Conservation (phyloP, 2,797 vertebrate species). For the Balearica regulorum region DNA sequence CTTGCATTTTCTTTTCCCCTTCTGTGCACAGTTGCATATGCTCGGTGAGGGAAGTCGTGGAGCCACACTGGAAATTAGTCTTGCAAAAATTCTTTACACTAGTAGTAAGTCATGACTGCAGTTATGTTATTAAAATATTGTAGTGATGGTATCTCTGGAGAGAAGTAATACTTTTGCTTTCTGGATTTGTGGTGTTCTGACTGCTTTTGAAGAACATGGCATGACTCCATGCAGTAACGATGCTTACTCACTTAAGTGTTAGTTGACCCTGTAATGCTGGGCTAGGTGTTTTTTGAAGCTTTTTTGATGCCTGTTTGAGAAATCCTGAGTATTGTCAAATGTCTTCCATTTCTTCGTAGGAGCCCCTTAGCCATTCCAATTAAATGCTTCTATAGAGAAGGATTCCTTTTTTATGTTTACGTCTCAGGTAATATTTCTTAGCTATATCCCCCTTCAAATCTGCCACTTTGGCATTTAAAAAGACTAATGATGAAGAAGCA, state of each 20-base stretch:
- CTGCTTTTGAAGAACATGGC: background rate
- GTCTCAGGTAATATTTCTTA: background rate
- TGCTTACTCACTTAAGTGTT: background rate
- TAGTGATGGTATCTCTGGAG: background rate
- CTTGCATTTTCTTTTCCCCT: background rate
- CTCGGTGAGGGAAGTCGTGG: conserved; percentile 92
- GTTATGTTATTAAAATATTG: background rate
- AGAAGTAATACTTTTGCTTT: background rate
- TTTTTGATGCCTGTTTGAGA: background rate
- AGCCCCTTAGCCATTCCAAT: background rate
- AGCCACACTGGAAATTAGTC: conserved; percentile 88
- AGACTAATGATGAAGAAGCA: fast-evolving
- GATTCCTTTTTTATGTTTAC: background rate
- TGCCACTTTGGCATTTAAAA: background rate
- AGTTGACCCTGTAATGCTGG: background rate
- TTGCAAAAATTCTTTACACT: conserved; percentile 86
- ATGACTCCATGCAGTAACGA: background rate
- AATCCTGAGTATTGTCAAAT: background rate
- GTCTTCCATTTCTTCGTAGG: background rate
- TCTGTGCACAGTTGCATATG: conserved; percentile 88
- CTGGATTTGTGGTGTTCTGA: background rate
- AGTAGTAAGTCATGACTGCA: conserved; percentile 80
- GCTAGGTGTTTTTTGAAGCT: background rate
- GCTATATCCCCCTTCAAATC: background rate
- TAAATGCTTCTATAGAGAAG: background rate